Percentiles rank a stretch among this genome's conserved stretches.
Evolutionary conservation across 2,888 invertebrate species (phyloP).

Genomic region (Sinodicranocentrus sp.): DNA sequence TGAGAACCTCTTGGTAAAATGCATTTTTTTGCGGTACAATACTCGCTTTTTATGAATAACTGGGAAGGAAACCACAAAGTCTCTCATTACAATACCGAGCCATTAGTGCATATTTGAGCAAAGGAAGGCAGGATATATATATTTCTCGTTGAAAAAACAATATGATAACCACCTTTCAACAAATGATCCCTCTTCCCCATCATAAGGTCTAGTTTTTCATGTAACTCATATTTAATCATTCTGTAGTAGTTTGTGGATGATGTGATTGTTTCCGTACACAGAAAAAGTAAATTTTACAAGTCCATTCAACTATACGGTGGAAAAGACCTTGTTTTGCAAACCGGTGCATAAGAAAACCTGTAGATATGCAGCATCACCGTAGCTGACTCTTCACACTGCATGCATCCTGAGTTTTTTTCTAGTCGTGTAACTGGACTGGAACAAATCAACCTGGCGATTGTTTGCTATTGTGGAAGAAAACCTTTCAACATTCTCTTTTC

Average conservation of each 20-base stretch:
- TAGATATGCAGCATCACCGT: neutral
- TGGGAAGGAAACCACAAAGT: slow-evolving; percentile 37
- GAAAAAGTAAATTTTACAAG: slow-evolving; percentile 27
- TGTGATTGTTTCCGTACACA: neutral
- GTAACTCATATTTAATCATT: slow-evolving; percentile 24
- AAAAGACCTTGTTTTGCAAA: slow-evolving; percentile 30
- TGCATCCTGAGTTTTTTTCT: neutral
- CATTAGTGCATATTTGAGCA: too few species aligned
- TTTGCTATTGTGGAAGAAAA: neutral
- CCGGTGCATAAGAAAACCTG: neutral
- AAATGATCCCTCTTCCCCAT: slow-evolving; percentile 29
- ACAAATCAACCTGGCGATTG: neutral
- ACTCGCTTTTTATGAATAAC: slow-evolving; percentile 9
- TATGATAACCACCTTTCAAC: slow-evolving; percentile 45
- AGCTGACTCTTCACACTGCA: neutral
- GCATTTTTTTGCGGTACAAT: slow-evolving; percentile 27
- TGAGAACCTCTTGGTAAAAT: slow-evolving; percentile 5
- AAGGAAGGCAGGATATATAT: neutral
- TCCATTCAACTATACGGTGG: slow-evolving; percentile 49
- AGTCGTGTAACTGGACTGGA: slow-evolving; percentile 18
- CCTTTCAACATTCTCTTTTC: neutral
- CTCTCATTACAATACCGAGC: slow-evolving; percentile 13
- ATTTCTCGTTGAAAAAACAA: slow-evolving; percentile 2
- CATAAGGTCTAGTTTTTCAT: slow-evolving; percentile 19
- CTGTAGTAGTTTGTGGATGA: neutral